A percentile compares a stretch with the other conserved stretches of the same genome.
Evolutionary conservation across 1,140 invertebrate species (phyloP).

Genomic region (Pentalonia nigronervosa): DNA sequence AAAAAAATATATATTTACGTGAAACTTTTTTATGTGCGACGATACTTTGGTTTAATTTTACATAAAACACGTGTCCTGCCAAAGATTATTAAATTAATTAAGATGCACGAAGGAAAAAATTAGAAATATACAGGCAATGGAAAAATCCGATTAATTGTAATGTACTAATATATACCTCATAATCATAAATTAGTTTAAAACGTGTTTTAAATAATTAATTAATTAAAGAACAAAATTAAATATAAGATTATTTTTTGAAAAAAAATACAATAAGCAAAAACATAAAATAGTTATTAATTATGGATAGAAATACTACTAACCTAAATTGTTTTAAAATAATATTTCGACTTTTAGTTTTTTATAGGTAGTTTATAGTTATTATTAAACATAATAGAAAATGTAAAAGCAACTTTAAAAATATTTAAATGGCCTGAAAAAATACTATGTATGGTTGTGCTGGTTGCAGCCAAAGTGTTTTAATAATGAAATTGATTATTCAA

Average conservation of each 20-base stretch:
- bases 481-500: conserved; percentile 50
- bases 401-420: not conserved
- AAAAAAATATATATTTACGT: not conserved
- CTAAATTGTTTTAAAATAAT: not conserved
- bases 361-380: not conserved
- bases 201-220: not conserved
- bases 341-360: not conserved
- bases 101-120: not conserved
- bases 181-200: not conserved
- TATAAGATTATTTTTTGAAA: too few species aligned
- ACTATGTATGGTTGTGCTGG: not conserved
- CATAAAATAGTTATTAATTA: not conserved
- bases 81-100: not conserved
- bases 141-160: too few species aligned
- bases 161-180: not conserved
- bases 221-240: not conserved
- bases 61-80: not conserved
- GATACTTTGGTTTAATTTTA: not conserved
- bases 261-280: not conserved
- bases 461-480: conserved; percentile 22
- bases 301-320: not conserved
- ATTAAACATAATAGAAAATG: not conserved
- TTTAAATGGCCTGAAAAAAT: not conserved
- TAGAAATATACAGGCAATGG: not conserved
- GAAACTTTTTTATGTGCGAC: not conserved